A percentile compares a stretch with the other conserved stretches of the same genome.
Evolutionary conservation across 2,888 invertebrate species (phyloP).

Genomic region (Thalpophila matura): DNA sequence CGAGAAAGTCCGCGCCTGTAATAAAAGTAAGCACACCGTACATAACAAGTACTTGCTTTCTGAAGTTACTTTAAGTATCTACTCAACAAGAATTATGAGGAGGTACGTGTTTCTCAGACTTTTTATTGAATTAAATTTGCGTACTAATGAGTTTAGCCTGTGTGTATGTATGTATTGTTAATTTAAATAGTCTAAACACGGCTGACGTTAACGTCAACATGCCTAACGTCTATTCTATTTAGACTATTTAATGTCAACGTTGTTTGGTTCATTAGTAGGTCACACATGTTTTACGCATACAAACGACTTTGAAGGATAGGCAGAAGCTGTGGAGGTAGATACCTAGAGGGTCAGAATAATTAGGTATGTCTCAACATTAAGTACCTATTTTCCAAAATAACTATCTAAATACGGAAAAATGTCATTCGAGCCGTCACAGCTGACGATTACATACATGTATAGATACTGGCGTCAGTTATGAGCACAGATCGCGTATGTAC

Average conservation of each 20-base stretch:
- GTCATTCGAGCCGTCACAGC: too few relatives aligned
- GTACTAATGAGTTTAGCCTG: conserved; percentile 40
- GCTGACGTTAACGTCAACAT: neutral
- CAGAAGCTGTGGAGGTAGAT: too few relatives aligned
- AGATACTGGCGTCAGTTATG: too few relatives aligned
- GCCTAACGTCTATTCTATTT: neutral
- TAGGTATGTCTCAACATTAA: too few relatives aligned
- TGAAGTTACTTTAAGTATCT: conserved; percentile 67
- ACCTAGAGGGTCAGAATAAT: too few relatives aligned
- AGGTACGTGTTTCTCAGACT: conserved; percentile 60
- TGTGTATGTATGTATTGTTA: conserved; percentile 23
- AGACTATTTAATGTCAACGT: neutral
- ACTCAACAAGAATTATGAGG: conserved; percentile 66
- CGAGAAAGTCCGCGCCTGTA: conserved; percentile 40
- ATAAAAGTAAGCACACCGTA: conserved; percentile 55
- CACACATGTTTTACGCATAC: neutral
- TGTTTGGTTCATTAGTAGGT: neutral
- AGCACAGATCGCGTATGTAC: too few relatives aligned
- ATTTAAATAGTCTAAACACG: too few relatives aligned
- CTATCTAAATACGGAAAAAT: too few relatives aligned
- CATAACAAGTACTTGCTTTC: conserved; percentile 63
- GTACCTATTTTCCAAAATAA: too few relatives aligned
- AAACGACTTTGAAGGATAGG: too few relatives aligned
- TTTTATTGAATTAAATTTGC: conserved; percentile 63
- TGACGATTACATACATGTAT: too few relatives aligned